Base-by-base conservation (phyloP, 92 coral and sea anemone species). In the Porites rus region DNA sequence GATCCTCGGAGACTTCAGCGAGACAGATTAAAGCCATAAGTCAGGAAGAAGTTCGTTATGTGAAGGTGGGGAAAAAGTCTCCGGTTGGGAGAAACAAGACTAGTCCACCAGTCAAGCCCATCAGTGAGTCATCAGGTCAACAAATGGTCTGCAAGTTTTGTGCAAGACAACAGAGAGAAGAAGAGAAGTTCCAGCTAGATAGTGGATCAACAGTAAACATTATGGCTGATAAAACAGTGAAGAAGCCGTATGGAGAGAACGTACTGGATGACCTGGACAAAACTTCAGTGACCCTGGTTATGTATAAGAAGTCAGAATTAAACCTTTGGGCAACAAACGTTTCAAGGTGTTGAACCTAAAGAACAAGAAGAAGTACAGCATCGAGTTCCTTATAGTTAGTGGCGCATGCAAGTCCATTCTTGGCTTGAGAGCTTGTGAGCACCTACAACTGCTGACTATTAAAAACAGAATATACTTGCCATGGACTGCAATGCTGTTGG, bases 151-250 rank as follows among this genome's bases (percentile, higher is more conserved):
- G 92, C 72, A 88, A 80, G 82, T 92, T 83, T 64, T 92, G 95
- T 76, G 87, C 78, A 51, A 80, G 77, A 69, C 80, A 58, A 9
- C 95, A 88, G n/a, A n/a, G 70, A 54, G 28, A 77, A 16, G 83
- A 86, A 17, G 86, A 81, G 50, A 69, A 38, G 72, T 82, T 87
- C 25, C 89, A 90, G 51, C 69, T 90, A 25, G 93, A 90, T 72
- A 93, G 89, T n/a, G 93, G 96, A 85, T 90, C 96, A 51, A 82
- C 88, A 5, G 96, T 87, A 8, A 90, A 89, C 76, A 68, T 83
- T 17, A 22, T 86, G 61, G 73, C 87, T 2, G 86, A 82, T 51
- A 58, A 62, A 46, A 81, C 22, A 8, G 63, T 78, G 69, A 19
- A 6, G 1, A 19, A n/a, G 22, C 56, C 67, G 16, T 83, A 58